Conservation (phyloP, 2,888 invertebrate genomes). For the Cephus spinipes region DNA sequence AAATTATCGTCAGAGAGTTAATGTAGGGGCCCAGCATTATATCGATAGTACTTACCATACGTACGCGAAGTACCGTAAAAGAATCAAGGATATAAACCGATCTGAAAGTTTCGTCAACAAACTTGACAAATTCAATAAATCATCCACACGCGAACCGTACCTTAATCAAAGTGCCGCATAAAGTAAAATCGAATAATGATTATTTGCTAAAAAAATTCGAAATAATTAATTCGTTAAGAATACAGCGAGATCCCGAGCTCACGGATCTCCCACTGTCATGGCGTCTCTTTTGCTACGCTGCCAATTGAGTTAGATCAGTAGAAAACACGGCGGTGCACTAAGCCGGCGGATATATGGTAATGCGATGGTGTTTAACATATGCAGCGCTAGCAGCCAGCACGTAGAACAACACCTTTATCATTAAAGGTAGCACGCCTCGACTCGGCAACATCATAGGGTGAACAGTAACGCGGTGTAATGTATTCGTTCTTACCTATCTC, state of each 20-base stretch:
- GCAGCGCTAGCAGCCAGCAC: slow-evolving; percentile 43
- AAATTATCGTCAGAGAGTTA: not conserved
- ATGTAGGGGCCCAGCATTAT: not conserved
- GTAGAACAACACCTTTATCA: slow-evolving; percentile 54
- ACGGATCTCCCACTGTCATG: not conserved
- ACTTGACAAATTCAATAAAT: not conserved
- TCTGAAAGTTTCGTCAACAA: not conserved
- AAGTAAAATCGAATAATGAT: not conserved
- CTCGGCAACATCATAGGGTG: slow-evolving; percentile 28
- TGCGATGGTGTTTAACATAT: slow-evolving; percentile 49
- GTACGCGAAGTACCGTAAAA: not conserved
- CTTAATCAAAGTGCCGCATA: not conserved
- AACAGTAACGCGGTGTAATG: slow-evolving; percentile 21
- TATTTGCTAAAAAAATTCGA: not conserved
- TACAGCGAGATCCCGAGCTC: not conserved
- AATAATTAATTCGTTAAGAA: not conserved
- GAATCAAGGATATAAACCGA: not conserved
- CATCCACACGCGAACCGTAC: not conserved
- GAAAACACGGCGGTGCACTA: not conserved
- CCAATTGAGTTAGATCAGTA: not conserved
- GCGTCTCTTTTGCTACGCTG: not conserved
- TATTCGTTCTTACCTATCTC: slow-evolving; percentile 28
- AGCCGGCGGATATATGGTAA: slow-evolving; percentile 41
- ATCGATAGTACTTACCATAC: not conserved
- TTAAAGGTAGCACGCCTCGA: slow-evolving; percentile 49